Conservation (phyloP, 2,797 vertebrate species). For the Pangasius mekongensis region DNA sequence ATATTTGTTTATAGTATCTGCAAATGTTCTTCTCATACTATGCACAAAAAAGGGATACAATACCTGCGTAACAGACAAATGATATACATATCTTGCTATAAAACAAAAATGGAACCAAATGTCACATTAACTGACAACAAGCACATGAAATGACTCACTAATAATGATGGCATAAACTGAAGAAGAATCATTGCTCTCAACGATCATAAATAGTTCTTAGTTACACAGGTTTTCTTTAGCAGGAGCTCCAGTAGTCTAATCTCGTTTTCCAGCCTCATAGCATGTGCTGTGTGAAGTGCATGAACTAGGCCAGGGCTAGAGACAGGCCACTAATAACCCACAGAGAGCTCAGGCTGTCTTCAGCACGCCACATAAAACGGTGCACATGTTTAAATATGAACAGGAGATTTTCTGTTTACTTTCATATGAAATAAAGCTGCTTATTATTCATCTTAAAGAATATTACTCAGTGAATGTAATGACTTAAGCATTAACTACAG, state of each 20-base stretch:
- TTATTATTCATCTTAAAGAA: not conserved
- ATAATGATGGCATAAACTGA: not conserved
- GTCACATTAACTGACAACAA: not conserved
- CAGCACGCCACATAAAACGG: not conserved
- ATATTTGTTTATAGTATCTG: slow-evolving; percentile 1
- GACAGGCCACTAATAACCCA: not conserved
- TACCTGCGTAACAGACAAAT: not conserved
- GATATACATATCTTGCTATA: not conserved
- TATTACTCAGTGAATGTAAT: not conserved
- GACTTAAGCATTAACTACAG: not conserved
- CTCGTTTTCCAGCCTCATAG: slow-evolving; percentile 54
- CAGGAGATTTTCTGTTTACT: not conserved
- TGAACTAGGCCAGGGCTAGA: slow-evolving; percentile 76
- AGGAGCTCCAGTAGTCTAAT: slow-evolving; percentile 52
- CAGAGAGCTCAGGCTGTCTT: not conserved
- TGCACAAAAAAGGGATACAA: not conserved
- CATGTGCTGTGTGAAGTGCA: slow-evolving; percentile 64
- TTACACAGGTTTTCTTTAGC: not conserved
- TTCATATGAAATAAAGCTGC: not conserved
- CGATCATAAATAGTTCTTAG: not conserved
- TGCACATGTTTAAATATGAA: not conserved
- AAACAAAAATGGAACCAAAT: not conserved
- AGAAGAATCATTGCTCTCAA: not conserved
- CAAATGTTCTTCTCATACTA: not conserved
- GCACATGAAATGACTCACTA: not conserved